Conservation (phyloP, 2,113 vertebrate genomes). For the Psittacus erithacus region DNA sequence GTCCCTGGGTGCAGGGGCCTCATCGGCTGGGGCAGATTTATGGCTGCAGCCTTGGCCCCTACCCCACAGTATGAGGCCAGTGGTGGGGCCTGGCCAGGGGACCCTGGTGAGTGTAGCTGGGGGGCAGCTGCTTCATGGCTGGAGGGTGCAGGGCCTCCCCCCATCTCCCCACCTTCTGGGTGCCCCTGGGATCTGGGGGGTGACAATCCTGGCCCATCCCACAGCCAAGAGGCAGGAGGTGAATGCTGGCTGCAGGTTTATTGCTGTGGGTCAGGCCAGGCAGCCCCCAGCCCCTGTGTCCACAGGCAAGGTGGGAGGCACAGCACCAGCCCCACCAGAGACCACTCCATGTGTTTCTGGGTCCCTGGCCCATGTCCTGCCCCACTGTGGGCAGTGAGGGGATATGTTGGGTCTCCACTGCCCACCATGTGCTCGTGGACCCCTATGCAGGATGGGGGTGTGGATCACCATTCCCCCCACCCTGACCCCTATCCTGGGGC, state of each 20-base stretch:
- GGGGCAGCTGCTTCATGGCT: not conserved
- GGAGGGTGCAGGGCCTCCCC: not conserved
- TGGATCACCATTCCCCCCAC: fast-evolving
- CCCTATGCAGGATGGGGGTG: not conserved
- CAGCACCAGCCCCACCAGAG: not conserved
- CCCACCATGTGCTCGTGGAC: not conserved
- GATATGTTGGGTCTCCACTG: not conserved
- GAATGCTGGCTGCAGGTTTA: not conserved
- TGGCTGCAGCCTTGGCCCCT: not conserved
- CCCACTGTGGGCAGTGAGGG: not conserved
- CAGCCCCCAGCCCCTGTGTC: not conserved
- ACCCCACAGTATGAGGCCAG: not conserved
- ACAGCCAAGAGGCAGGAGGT: not conserved
- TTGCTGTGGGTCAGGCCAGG: not conserved
- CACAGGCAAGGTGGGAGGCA: not conserved
- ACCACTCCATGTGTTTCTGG: not conserved
- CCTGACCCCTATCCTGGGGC: not conserved
- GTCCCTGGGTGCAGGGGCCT: too few relatives aligned
- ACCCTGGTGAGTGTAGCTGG: not conserved
- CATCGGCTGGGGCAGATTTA: not conserved
- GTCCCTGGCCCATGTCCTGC: not conserved
- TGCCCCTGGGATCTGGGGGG: not conserved
- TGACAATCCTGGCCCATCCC: not conserved
- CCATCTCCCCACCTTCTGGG: not conserved
- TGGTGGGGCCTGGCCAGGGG: not conserved